Percentiles rank a stretch among this genome's conserved stretches.
Conservation (phyloP, 2,888 invertebrate species). For the Blastobasis lacticolella region DNA sequence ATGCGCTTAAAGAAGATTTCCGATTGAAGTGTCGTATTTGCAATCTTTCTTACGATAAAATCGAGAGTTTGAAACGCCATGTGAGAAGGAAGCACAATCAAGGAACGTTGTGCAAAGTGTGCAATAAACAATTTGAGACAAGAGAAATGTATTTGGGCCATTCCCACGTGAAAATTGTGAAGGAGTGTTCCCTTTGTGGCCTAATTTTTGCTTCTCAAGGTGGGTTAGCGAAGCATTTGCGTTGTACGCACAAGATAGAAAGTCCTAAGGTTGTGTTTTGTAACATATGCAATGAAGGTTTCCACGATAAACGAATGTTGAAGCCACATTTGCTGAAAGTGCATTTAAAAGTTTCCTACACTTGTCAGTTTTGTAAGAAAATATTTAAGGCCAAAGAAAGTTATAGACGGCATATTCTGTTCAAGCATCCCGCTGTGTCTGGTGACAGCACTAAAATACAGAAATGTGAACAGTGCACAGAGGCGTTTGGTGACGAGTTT, state of each 20-base stretch:
- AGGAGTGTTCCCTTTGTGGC: conserved; percentile 55
- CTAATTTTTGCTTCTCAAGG: conserved; percentile 54
- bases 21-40: conserved; percentile 58
- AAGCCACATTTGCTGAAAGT: conserved; percentile 55
- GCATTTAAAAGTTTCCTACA: conserved; percentile 56
- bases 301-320: conserved; percentile 49
- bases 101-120: conserved; percentile 49
- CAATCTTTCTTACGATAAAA: conserved; percentile 59
- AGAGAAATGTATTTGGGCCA: conserved; percentile 49
- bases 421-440: conserved; percentile 41
- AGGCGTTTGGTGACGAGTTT: conserved; percentile 50
- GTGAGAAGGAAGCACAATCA: conserved; percentile 54
- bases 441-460: conserved; percentile 25
- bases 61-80: conserved; percentile 62
- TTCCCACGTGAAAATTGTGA: conserved; percentile 46
- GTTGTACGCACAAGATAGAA: conserved; percentile 55
- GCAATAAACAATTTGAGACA: conserved; percentile 52
- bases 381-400: conserved; percentile 57
- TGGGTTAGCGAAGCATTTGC: conserved; percentile 52
- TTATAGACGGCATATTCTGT: conserved; percentile 48
- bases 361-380: conserved; percentile 50
- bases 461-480: conserved; percentile 49
- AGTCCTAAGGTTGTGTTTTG: conserved; percentile 51
- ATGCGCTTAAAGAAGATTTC: conserved; percentile 51
- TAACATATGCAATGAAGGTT: conserved; percentile 52